These are phyloP conservation scores for Taphrorychus bicolor DNA, from an alignment of 2,888 invertebrate species.

Conservation along the genomic window DNA sequence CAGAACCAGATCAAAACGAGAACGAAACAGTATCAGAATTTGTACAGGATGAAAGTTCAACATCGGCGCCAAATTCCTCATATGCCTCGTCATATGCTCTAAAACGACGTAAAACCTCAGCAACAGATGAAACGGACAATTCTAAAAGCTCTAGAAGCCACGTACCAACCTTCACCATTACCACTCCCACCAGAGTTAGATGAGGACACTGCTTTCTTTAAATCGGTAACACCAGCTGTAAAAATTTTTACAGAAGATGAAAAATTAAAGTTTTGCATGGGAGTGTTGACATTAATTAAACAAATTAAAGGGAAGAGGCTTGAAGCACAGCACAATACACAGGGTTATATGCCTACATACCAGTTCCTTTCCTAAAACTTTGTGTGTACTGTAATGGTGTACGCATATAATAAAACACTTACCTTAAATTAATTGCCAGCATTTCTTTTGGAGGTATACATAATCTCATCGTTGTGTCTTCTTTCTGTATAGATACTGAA, in stretches of 20 bases:
- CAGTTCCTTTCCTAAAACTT: too few relatives aligned
- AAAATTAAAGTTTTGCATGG: not conserved
- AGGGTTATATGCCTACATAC: too few relatives aligned
- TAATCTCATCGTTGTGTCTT: constrained; percentile 9
- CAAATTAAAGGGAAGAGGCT: not conserved
- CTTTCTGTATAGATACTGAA: not conserved
- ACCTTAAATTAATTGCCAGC: constrained; percentile 1
- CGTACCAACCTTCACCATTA: not conserved
- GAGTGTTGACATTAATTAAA: not conserved
- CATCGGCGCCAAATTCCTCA: not conserved
- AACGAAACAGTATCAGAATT: constrained; percentile 1
- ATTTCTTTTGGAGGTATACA: constrained; percentile 10
- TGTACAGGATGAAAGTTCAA: not conserved
- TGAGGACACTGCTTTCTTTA: constrained; percentile 1
- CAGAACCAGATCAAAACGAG: not conserved
- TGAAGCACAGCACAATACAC: too few relatives aligned
- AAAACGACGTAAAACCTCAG: not conserved
- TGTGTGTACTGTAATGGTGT: too few relatives aligned
- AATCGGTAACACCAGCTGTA: not conserved
- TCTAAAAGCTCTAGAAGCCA: constrained; percentile 1
- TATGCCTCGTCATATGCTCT: too few relatives aligned
- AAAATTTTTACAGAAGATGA: not conserved
- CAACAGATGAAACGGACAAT: not conserved
- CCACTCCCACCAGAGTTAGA: not conserved
- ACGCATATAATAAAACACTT: constrained; percentile 2